These are phyloP conservation scores for Numenius arquata DNA, from an alignment of 2,113 vertebrate genomes.

Conservation along the genomic window DNA sequence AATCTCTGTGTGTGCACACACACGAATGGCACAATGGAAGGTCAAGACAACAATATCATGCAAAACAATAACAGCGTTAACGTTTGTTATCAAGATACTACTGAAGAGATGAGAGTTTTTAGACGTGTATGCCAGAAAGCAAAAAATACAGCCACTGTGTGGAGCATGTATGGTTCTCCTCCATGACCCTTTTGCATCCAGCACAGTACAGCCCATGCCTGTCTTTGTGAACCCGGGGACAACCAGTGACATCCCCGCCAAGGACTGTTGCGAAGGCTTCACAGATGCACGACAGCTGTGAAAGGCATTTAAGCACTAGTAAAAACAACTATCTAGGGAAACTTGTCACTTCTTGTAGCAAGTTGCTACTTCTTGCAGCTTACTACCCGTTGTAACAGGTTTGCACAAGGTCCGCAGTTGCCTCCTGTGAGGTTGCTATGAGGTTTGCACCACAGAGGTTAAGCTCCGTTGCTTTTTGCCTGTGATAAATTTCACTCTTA, in stretches of 20 bases:
- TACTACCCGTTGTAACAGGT: neutral
- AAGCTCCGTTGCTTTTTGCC: neutral
- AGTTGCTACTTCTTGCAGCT: neutral
- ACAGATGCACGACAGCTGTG: neutral
- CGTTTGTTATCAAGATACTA: neutral
- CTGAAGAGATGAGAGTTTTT: neutral
- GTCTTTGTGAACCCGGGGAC: neutral
- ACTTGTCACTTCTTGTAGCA: neutral
- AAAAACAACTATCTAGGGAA: neutral
- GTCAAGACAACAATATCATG: neutral
- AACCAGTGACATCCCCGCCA: neutral
- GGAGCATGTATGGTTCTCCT: neutral
- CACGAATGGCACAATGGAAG: neutral
- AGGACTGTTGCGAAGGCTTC: neutral
- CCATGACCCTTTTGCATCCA: neutral
- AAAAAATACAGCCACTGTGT: neutral
- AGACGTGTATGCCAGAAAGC: neutral
- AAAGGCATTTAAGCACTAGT: neutral
- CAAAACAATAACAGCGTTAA: neutral
- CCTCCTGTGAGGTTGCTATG: neutral
- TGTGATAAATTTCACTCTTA: neutral
- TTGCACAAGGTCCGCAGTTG: neutral
- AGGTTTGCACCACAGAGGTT: neutral
- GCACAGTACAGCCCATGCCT: neutral
- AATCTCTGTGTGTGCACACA: neutral